phyloP scores from a whole-genome alignment of 2,888 invertebrate species.

The Pristionchus arcanus region DNA sequence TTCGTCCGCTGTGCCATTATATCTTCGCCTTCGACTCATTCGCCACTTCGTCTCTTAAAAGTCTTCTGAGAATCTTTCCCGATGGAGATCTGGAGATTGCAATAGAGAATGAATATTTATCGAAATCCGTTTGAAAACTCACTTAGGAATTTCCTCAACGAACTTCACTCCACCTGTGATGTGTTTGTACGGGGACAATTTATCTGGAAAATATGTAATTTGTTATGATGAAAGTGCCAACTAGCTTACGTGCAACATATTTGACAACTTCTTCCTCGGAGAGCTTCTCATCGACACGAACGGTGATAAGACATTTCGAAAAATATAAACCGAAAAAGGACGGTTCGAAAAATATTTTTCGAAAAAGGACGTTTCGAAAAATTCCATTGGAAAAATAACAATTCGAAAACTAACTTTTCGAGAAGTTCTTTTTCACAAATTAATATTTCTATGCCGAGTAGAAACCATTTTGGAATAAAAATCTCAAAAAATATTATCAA shows the following conservation, averaged over 20 bases:
- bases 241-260: slow-evolving; percentile 56
- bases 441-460: no score
- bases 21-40: not conserved
- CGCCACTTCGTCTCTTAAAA: slow-evolving; percentile 2
- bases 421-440: no score
- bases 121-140: slow-evolving; percentile 57
- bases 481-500: no score
- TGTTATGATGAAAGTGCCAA: not conserved
- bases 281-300: slow-evolving; percentile 51
- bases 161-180: slow-evolving; percentile 60
- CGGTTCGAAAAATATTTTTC: no score
- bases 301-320: no score
- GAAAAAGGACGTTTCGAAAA: no score
- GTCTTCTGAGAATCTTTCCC: not conserved
- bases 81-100: not conserved
- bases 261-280: slow-evolving; percentile 54
- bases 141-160: slow-evolving; percentile 58
- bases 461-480: no score
- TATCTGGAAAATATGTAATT: slow-evolving; percentile 39
- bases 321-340: no score
- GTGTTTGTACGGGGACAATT: slow-evolving; percentile 63
- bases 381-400: no score
- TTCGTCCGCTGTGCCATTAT: no score
- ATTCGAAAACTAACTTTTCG: no score
- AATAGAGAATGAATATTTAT: not conserved